phyloP scores from a whole-genome alignment of 2,113 vertebrate species.

The Oryctolagus cuniculus region DNA sequence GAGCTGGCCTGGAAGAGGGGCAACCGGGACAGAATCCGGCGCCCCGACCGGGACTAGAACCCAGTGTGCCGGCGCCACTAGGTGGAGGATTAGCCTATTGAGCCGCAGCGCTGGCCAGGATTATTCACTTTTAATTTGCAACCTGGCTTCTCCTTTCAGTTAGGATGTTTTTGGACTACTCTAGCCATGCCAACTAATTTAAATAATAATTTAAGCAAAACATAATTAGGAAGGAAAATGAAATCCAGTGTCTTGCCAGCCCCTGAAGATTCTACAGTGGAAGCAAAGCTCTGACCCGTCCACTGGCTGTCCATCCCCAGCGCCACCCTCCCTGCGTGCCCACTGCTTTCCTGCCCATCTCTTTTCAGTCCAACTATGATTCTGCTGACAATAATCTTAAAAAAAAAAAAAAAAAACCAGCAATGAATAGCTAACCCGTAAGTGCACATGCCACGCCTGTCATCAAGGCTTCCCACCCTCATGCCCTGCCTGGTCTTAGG shows the following conservation, averaged over 20 bases:
- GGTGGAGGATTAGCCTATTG: too few species aligned
- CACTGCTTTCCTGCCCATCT: not conserved
- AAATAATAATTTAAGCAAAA: conserved; percentile 81
- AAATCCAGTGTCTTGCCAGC: conserved; percentile 71
- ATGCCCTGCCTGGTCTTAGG: not conserved
- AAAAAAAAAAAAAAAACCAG: not conserved
- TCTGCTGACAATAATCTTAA: not conserved
- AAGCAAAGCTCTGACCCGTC: conserved; percentile 42
- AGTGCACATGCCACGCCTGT: not conserved
- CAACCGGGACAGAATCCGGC: too few species aligned
- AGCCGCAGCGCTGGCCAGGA: too few species aligned
- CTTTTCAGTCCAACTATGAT: not conserved
- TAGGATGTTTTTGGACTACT: conserved; percentile 62
- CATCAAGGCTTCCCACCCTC: not conserved
- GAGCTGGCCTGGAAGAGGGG: too few species aligned
- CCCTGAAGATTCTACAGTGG: conserved; percentile 61
- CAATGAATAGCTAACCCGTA: not conserved
- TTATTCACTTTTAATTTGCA: conserved; percentile 82
- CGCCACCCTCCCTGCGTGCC: not conserved
- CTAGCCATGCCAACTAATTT: conserved; percentile 77
- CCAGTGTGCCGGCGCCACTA: too few species aligned
- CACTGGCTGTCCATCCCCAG: not conserved
- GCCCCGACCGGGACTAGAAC: too few species aligned
- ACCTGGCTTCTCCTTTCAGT: conserved; percentile 73
- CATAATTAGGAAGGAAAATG: conserved; percentile 77